A percentile compares a stretch with the other conserved stretches of the same genome.
phyloP scores from a whole-genome alignment of 2,888 invertebrate genomes.

The Melanargia galathea region DNA sequence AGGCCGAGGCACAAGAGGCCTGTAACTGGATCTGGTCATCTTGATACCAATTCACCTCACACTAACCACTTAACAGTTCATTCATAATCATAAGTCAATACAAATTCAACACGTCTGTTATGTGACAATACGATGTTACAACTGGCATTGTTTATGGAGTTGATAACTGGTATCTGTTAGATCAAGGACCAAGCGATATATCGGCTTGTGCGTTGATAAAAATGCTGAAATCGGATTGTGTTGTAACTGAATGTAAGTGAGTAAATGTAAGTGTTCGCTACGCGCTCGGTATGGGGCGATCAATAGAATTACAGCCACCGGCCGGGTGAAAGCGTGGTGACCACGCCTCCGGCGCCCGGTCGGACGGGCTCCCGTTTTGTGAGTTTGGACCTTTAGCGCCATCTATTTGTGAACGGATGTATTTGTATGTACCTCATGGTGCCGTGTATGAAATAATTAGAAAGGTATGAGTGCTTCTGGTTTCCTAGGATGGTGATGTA shows the following conservation, averaged over 20 bases:
- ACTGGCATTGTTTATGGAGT: slow-evolving; percentile 64
- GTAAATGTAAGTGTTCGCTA: slow-evolving; percentile 56
- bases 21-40: slow-evolving; percentile 76
- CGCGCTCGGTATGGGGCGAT: slow-evolving; percentile 58
- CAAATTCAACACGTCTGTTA: slow-evolving; percentile 52
- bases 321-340: slow-evolving; percentile 67
- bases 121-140: slow-evolving; percentile 49
- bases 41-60: slow-evolving; percentile 38
- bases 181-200: slow-evolving; percentile 48
- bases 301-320: slow-evolving; percentile 67
- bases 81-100: slow-evolving; percentile 32
- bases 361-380: slow-evolving; percentile 49
- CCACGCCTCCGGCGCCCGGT: slow-evolving; percentile 62
- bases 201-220: slow-evolving; percentile 47
- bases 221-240: slow-evolving; percentile 53
- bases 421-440: slow-evolving; percentile 47
- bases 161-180: slow-evolving; percentile 55
- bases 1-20: slow-evolving; percentile 70
- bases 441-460: not conserved
- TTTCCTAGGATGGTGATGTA: too few species aligned
- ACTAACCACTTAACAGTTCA: slow-evolving; percentile 27
- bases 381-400: slow-evolving; percentile 47
- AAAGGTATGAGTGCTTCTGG: too few species aligned
- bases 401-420: slow-evolving; percentile 51
- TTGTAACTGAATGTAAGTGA: slow-evolving; percentile 39